Conservation (phyloP, 2,888 invertebrate genomes). For the Pachycephus smyrnensis region DNA sequence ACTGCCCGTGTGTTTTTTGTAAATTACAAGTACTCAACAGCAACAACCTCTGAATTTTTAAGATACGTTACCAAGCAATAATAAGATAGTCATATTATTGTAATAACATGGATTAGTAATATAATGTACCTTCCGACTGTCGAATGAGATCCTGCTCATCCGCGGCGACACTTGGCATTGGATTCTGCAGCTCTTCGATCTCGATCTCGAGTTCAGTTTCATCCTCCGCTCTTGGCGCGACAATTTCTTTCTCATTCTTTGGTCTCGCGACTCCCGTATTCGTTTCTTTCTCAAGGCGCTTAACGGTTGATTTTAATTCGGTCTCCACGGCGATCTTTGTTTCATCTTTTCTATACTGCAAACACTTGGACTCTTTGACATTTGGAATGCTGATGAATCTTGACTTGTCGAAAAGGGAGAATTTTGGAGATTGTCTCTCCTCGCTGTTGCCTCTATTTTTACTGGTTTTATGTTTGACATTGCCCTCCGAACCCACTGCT, state of each 20-base stretch:
- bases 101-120: not conserved
- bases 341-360: constrained; percentile 31
- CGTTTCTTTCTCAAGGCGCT: not conserved
- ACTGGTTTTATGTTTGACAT: not conserved
- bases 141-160: constrained; percentile 57
- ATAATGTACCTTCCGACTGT: constrained; percentile 53
- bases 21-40: no score
- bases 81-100: no score
- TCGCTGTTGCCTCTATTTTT: constrained; percentile 28
- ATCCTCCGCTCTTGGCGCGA: constrained; percentile 31
- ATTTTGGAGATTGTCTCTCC: not conserved
- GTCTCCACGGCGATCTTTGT: constrained; percentile 36
- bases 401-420: constrained; percentile 29
- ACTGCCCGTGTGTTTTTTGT: no score
- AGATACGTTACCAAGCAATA: no score
- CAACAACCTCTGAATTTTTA: no score
- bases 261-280: not conserved
- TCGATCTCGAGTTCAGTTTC: constrained; percentile 49
- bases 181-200: constrained; percentile 45
- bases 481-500: not conserved
- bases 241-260: constrained; percentile 4
- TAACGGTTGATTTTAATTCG: constrained; percentile 19
- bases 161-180: constrained; percentile 42
- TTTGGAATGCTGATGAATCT: constrained; percentile 64
- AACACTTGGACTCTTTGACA: constrained; percentile 50